Conservation (phyloP, 2,888 invertebrate genomes). For the Phorcus lineatus region DNA sequence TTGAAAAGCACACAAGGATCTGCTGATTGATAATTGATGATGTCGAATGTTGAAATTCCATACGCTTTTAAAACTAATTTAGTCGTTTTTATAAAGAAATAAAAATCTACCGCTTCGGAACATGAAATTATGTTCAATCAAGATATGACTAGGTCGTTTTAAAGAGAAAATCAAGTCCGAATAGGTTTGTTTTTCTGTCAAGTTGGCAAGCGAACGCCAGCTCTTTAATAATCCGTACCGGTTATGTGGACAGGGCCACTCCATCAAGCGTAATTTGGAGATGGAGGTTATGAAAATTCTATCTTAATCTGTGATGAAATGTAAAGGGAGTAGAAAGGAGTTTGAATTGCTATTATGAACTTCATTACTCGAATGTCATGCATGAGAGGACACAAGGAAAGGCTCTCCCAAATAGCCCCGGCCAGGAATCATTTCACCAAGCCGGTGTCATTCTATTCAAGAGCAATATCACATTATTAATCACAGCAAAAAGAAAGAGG, state of each 20-base stretch:
- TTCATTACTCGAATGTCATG: background rate
- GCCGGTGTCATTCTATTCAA: background rate
- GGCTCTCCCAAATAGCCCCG: background rate
- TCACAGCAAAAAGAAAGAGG: background rate
- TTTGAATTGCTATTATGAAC: background rate
- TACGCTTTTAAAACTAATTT: too few relatives aligned
- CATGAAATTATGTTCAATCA: too few relatives aligned
- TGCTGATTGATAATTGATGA: too few relatives aligned
- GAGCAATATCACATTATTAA: background rate
- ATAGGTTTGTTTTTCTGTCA: background rate
- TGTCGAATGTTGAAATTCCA: too few relatives aligned
- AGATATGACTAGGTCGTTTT: too few relatives aligned
- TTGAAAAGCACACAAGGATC: too few relatives aligned
- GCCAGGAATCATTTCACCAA: background rate
- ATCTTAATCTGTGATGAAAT: constrained; percentile 6
- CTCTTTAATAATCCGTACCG: background rate
- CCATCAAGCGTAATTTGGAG: background rate
- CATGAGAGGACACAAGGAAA: background rate
- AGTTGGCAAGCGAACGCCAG: background rate
- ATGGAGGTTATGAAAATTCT: background rate
- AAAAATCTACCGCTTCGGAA: too few relatives aligned
- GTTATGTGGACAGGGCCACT: background rate
- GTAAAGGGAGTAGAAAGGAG: background rate
- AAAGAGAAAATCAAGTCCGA: too few relatives aligned
- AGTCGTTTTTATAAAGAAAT: too few relatives aligned